phyloP scores from a whole-genome alignment of 2,888 invertebrate genomes.

The Athalia circularis region DNA sequence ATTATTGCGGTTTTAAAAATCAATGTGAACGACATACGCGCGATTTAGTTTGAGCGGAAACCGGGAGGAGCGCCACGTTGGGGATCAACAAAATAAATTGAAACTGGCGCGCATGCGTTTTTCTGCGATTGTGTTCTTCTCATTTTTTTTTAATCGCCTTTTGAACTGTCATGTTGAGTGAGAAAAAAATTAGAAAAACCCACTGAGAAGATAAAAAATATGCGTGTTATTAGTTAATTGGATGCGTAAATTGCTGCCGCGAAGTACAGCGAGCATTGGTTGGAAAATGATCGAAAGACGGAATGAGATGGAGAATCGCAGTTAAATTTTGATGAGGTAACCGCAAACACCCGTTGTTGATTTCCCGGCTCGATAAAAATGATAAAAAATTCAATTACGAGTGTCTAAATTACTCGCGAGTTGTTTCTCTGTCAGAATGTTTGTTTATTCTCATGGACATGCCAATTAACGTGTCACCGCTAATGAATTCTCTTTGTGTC shows the following conservation, averaged over 20 bases:
- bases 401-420: not conserved
- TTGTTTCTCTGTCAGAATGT: not conserved
- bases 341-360: constrained; percentile 2
- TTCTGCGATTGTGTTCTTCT: constrained; percentile 12
- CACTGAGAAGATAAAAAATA: constrained; percentile 18
- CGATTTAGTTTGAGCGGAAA: not conserved
- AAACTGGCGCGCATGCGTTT: constrained; percentile 24
- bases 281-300: constrained; percentile 4
- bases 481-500: not conserved
- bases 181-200: constrained; percentile 5
- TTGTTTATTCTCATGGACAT: too few relatives aligned
- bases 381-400: not conserved
- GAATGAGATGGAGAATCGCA: not conserved
- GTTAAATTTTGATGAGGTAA: constrained; percentile 22
- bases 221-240: constrained; percentile 17
- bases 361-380: not conserved
- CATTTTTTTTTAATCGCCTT: not conserved
- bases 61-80: constrained; percentile 17
- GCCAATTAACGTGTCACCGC: not conserved
- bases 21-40: constrained; percentile 46
- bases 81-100: constrained; percentile 29
- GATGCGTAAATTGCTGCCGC: constrained; percentile 8
- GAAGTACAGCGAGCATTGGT: not conserved
- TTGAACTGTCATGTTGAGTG: constrained; percentile 15
- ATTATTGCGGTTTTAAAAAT: constrained; percentile 49